Percentiles rank a stretch among this genome's conserved stretches.
phyloP scores from a whole-genome alignment of 2,888 invertebrate species.

The Drosophila stalkeri region DNA sequence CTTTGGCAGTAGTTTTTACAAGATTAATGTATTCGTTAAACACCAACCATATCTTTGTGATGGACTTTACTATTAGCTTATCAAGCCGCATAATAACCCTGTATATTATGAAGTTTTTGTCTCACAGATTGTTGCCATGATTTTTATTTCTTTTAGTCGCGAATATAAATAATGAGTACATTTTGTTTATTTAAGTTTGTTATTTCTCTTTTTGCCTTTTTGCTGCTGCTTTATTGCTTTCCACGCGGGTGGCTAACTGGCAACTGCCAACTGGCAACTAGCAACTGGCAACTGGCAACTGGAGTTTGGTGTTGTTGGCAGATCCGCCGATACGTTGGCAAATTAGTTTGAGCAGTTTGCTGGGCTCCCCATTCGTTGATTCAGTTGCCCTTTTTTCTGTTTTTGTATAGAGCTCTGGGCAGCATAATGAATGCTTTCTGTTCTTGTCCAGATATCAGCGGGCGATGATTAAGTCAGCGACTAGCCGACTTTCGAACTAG shows the following conservation, averaged over 20 bases:
- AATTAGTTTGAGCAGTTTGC: slow-evolving; percentile 74
- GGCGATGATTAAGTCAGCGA: slow-evolving; percentile 70
- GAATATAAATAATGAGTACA: slow-evolving; percentile 78
- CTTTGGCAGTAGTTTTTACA: too few relatives aligned
- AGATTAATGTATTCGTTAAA: background rate
- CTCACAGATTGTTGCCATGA: slow-evolving; percentile 63
- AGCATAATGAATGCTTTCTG: slow-evolving; percentile 38
- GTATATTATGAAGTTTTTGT: slow-evolving; percentile 53
- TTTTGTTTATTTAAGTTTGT: slow-evolving; percentile 80
- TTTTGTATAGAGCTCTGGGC: background rate
- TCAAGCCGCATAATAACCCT: slow-evolving; percentile 41
- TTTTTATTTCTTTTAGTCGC: slow-evolving; percentile 61
- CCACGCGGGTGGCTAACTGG: slow-evolving; percentile 69
- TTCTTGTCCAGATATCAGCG: slow-evolving; percentile 53
- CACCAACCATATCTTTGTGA: too few relatives aligned
- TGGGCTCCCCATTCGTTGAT: slow-evolving; percentile 20
- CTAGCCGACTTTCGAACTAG: slow-evolving; percentile 26
- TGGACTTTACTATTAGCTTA: slow-evolving; percentile 6
- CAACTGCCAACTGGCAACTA: slow-evolving; percentile 31
- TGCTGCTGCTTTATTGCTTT: slow-evolving; percentile 74
- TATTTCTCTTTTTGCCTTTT: slow-evolving; percentile 57
- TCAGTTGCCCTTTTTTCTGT: slow-evolving; percentile 23
- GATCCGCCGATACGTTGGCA: slow-evolving; percentile 67
- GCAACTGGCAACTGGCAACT: slow-evolving; percentile 24
- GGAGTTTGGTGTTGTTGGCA: slow-evolving; percentile 30